Percentiles rank a stretch among this genome's conserved stretches.
These are phyloP conservation scores for Heliconius erato DNA, from an alignment of 2,888 invertebrate genomes.

Conservation along the genomic window DNA sequence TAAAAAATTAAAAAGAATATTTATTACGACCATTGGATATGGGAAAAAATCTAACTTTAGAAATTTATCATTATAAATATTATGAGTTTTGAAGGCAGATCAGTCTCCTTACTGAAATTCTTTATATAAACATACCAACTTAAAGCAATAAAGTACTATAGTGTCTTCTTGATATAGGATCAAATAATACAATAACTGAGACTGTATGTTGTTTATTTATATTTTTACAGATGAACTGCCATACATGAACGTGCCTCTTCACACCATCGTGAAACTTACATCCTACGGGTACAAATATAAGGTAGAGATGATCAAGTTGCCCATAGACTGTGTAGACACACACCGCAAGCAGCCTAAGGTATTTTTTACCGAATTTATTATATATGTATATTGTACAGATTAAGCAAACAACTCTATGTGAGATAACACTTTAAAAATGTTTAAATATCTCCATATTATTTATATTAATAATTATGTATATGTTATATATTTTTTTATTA, in stretches of 20 bases:
- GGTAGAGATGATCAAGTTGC: slow-evolving; percentile 93
- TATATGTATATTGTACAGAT: too few relatives aligned
- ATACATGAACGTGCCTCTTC: slow-evolving; percentile 93
- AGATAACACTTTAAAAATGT: too few relatives aligned
- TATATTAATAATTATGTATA: too few relatives aligned
- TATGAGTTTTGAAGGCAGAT: neutral
- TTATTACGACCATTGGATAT: neutral
- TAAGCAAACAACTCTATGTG: too few relatives aligned
- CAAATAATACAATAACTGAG: neutral
- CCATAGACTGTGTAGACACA: slow-evolving; percentile 96
- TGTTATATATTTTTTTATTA: neutral
- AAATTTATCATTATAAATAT: neutral
- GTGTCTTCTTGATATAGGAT: too few relatives aligned
- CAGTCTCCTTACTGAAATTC: too few relatives aligned
- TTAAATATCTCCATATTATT: too few relatives aligned
- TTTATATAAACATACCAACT: neutral
- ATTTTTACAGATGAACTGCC: slow-evolving; percentile 88
- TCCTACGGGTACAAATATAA: slow-evolving; percentile 96
- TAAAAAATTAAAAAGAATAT: neutral
- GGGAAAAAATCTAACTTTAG: neutral
- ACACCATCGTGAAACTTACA: slow-evolving; percentile 95
- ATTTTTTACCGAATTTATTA: slow-evolving; percentile 36
- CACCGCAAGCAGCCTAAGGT: slow-evolving; percentile 93
- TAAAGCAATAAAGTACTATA: neutral
- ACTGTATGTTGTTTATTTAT: slow-evolving; percentile 45